Base-by-base conservation (phyloP, 1,140 invertebrate species). In the Listronotus bonariensis region DNA sequence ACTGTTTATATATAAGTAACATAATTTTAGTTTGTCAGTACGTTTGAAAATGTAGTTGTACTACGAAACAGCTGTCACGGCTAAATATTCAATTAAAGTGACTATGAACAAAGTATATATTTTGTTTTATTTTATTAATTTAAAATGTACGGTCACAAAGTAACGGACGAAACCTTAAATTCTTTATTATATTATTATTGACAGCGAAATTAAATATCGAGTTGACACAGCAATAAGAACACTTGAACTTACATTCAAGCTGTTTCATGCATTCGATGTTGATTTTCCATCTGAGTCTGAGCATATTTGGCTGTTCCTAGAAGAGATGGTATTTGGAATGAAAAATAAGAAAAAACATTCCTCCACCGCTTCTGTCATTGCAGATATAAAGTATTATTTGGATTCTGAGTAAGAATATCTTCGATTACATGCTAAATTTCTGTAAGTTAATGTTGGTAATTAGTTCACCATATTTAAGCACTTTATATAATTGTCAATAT, bases 231-330 rank as follows among this genome's bases (percentile, higher is more conserved):
- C 20, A 26, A 26, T 26, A 26, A 26, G 20, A 26, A 26, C 20
- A 26, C 20, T 26, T 26, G 20, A 26, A 26, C 20, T 26, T 26
- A 26, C 14, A 18, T 45, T 45, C 12, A 45, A 45, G 12, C 18
- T 45, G 42, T 45, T 10, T n/a, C 42, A 45, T 7, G 42, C 42
- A 8, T n/a, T 45, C 6, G 42, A 45, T 45, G 18, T 45, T 15
- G 42, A 45, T 15, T 45, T 15, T n/a, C 42, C 42, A 45, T n/a
- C 42, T 15, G 42, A 45, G 4, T 45, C 8, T 10, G 42, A 45
- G 18, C 42, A 45, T n/a, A 45, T 45, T 15, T 45, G 42, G 42
- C 12, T 45, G 8, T 45, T 45, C 8, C 14, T 45, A 8, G 42
- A n/a, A 45, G 7, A 45, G 6, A 15, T 45, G 12, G 1, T 45